phyloP scores from a whole-genome alignment of 30 jellyfish, hydroid and myxozoan genomes.

The Nemopilema nomurai region DNA sequence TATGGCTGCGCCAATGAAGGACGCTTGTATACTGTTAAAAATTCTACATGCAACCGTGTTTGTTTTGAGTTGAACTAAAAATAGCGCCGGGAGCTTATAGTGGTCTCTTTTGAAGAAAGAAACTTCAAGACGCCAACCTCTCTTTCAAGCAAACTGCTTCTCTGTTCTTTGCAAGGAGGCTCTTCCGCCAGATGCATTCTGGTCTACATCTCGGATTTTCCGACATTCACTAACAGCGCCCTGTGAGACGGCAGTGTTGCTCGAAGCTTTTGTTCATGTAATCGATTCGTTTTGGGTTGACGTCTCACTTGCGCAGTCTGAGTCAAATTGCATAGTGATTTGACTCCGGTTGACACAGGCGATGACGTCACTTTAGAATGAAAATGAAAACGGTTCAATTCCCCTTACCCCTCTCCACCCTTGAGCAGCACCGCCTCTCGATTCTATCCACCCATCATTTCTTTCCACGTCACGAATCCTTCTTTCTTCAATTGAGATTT shows the following conservation, averaged over 20 bases:
- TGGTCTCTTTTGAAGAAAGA: neutral
- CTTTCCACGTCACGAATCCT: neutral
- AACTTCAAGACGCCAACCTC: neutral
- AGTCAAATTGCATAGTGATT: too few species aligned
- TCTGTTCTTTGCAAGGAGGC: neutral
- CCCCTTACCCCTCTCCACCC: too few species aligned
- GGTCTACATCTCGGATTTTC: neutral
- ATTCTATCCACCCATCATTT: neutral
- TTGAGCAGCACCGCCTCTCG: neutral
- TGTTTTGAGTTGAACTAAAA: neutral
- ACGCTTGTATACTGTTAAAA: neutral
- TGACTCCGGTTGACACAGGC: neutral
- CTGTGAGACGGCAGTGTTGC: neutral
- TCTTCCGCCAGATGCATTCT: neutral
- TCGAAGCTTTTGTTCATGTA: neutral
- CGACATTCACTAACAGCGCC: too few species aligned
- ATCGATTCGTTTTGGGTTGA: neutral
- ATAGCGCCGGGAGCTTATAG: neutral
- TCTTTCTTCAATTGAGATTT: neutral
- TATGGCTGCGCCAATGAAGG: neutral
- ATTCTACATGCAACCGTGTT: too few species aligned
- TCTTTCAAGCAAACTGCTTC: neutral
- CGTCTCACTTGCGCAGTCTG: neutral
- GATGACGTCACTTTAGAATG: neutral
- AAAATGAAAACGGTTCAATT: neutral